Evolutionary conservation across 2,113 vertebrate species (phyloP).

Genomic region (Apodemus speciosus): DNA sequence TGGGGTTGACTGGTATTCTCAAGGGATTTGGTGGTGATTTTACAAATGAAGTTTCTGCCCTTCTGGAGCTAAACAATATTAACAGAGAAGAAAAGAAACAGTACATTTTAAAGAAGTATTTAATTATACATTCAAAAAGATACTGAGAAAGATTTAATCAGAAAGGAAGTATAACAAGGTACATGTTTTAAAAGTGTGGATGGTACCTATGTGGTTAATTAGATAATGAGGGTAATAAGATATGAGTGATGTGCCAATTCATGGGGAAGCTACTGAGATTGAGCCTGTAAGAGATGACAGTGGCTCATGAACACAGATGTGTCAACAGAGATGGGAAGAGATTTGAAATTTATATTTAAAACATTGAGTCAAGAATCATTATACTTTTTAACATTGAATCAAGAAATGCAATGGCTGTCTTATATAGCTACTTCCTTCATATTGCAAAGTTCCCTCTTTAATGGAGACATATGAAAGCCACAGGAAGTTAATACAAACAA

Average conservation of each 20-base stretch:
- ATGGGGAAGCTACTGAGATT: neutral
- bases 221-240: neutral
- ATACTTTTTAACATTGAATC: neutral
- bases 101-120: neutral
- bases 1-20: neutral
- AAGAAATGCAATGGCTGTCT: neutral
- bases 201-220: neutral
- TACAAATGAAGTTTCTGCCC: fast-evolving
- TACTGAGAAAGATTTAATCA: neutral
- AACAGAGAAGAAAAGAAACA: neutral
- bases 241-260: fast-evolving
- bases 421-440: neutral
- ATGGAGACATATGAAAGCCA: neutral
- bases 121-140: neutral
- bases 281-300: neutral
- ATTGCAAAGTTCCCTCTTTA: neutral
- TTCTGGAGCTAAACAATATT: neutral
- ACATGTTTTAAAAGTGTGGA: neutral
- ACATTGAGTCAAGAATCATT: neutral
- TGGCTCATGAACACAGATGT: too few relatives aligned
- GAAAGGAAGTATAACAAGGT: neutral
- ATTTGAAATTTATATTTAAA: neutral
- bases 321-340: neutral
- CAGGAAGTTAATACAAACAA: neutral
- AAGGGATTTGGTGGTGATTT: neutral